Base-by-base conservation (phyloP, 2,113 vertebrate species). In the Psophia crepitans region DNA sequence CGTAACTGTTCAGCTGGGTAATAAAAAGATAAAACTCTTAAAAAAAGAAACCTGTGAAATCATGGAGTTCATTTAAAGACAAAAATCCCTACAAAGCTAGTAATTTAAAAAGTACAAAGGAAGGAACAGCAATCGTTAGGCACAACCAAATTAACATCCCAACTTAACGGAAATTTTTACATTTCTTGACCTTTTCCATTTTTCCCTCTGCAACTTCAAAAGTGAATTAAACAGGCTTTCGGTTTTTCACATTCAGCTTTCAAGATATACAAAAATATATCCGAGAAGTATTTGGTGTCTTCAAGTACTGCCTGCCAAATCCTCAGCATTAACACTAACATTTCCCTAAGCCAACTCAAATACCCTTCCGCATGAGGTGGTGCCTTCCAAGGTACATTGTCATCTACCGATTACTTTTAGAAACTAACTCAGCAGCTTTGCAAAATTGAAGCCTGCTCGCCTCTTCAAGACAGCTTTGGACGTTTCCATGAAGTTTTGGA, bases 71-170 rank as follows among this genome's bases (percentile, higher is more conserved):
- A 71, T 84, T 94, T 90, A 88, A 95, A 96, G 84, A 87, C 77
- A 95, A 97, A 94, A 94, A 92, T 81, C 73, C 53, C 83, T 65
- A 92, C 94, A 96, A 93, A 97, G 90, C 80, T 76, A 81, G 65
- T 75, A 4, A 87, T 89, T 93, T 89, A 5, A 89, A 66, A 79
- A 92, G 48, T 75, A 96, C 73, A 91, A 94, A 94, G 74, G 23
- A 84, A 56, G 39, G 64, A 96, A 92, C 13, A 78, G 89, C 92
- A 87, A 79, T 81, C 2, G 2, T 51, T 68, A 92, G 68, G 76
- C 73, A 81, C 86, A 84, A 84, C 83, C 44, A 82, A 95, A 93
- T 89, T 90, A 92, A 84, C 83, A 89, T 65, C 60, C 48, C 78
- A 87, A 86, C 75, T 96, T 90, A 82, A 93, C 58, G 87, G 51